Percentiles rank a stretch among this genome's conserved stretches.
phyloP scores from a whole-genome alignment of 2,113 vertebrate species.

The Coptodon bakossiorum region DNA sequence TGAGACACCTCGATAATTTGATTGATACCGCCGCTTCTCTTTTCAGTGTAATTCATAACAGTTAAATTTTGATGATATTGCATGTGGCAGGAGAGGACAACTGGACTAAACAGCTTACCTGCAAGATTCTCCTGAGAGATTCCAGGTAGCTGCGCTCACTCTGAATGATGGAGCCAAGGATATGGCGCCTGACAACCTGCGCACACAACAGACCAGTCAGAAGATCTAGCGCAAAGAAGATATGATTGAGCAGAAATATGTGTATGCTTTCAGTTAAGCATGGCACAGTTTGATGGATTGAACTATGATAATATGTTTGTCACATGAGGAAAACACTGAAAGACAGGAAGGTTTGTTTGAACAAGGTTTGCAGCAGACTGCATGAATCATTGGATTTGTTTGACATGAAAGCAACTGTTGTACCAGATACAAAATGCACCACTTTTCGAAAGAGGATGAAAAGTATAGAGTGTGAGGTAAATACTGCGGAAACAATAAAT shows the following conservation, averaged over 20 bases:
- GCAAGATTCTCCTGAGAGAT: slow-evolving; percentile 83
- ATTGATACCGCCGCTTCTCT: slow-evolving; percentile 41
- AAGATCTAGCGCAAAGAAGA: slow-evolving; percentile 27
- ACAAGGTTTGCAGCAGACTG: neutral
- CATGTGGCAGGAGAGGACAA: slow-evolving; percentile 49
- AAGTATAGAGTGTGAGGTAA: neutral
- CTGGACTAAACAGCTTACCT: slow-evolving; percentile 71
- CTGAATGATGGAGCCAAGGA: slow-evolving; percentile 91
- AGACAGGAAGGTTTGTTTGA: neutral
- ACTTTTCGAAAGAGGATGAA: neutral
- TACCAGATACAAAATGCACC: neutral
- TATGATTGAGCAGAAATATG: slow-evolving; percentile 14
- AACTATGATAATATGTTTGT: slow-evolving; percentile 35
- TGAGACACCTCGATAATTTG: slow-evolving; percentile 47
- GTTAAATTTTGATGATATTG: slow-evolving; percentile 38
- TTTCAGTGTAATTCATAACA: neutral
- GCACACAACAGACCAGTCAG: slow-evolving; percentile 36
- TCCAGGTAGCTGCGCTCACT: slow-evolving; percentile 89
- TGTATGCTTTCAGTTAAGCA: slow-evolving; percentile 19
- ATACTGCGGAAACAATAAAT: neutral
- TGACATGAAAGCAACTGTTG: neutral
- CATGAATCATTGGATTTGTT: neutral
- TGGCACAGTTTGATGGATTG: slow-evolving; percentile 30
- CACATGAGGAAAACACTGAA: neutral
- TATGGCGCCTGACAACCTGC: slow-evolving; percentile 89